These are phyloP conservation scores for Syngnathus acus DNA, from an alignment of 2,797 vertebrate genomes.

Conservation along the genomic window DNA sequence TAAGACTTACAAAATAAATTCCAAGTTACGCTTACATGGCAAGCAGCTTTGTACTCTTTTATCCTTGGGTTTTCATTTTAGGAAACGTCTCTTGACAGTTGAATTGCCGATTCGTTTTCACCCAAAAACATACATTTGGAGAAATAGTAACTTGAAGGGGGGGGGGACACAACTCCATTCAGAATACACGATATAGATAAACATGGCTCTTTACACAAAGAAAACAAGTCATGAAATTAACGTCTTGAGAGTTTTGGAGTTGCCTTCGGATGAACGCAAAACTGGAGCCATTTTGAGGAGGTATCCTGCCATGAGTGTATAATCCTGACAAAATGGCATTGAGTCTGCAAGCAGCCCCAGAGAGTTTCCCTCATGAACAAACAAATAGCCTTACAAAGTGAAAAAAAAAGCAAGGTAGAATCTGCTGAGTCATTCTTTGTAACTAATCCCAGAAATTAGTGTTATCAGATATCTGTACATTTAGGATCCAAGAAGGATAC, in stretches of 20 bases:
- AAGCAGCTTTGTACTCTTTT: slow-evolving; percentile 82
- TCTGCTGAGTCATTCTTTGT: slow-evolving; percentile 47
- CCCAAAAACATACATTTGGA: slow-evolving; percentile 59
- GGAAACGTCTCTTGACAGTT: slow-evolving; percentile 68
- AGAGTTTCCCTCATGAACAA: slow-evolving; percentile 35
- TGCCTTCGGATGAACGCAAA: slow-evolving; percentile 43
- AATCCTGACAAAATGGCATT: slow-evolving; percentile 62
- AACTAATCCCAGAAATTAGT: slow-evolving; percentile 26
- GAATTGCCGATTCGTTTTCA: slow-evolving; percentile 59
- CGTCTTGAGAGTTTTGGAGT: slow-evolving; percentile 40
- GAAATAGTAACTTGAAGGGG: slow-evolving; percentile 62
- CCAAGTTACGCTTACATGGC: slow-evolving; percentile 97
- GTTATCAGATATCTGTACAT: slow-evolving; percentile 18
- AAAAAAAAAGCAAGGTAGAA: slow-evolving; percentile 34
- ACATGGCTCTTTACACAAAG: slow-evolving; percentile 79
- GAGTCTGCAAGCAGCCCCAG: slow-evolving; percentile 42
- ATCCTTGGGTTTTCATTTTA: slow-evolving; percentile 40
- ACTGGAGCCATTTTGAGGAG: slow-evolving; percentile 46
- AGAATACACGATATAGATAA: slow-evolving; percentile 69
- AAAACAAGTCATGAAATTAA: slow-evolving; percentile 61
- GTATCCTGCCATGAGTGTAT: slow-evolving; percentile 44
- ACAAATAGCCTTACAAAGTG: slow-evolving; percentile 28
- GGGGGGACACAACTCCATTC: slow-evolving; percentile 72
- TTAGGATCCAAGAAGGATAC: slow-evolving; percentile 33
- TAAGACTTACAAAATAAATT: slow-evolving; percentile 98